Percentiles rank a stretch among this genome's conserved stretches.
Evolutionary conservation across 2,113 vertebrate genomes (phyloP).

Genomic region (Copsychus sechellarum): DNA sequence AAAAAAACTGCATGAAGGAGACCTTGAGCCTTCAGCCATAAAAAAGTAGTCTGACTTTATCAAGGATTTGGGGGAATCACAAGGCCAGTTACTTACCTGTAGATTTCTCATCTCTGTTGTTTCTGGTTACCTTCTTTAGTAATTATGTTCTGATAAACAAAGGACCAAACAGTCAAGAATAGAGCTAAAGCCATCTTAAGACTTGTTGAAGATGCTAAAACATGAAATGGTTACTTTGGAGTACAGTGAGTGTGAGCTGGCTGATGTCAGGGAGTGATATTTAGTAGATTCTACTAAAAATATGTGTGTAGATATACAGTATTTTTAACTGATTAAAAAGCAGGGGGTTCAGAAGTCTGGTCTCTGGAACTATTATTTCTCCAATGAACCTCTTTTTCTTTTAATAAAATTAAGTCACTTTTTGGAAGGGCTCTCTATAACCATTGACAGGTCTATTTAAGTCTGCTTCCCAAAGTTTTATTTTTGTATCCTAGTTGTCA

Average conservation of each 20-base stretch:
- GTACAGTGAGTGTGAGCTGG: neutral
- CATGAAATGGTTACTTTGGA: neutral
- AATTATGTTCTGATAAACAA: neutral
- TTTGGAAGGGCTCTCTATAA: neutral
- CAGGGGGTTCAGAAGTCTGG: neutral
- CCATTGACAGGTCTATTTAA: slow-evolving; percentile 19
- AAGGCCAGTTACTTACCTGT: neutral
- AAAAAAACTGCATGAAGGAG: neutral
- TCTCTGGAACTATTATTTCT: neutral
- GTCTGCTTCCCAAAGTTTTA: neutral
- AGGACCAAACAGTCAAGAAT: neutral
- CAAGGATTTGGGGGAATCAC: neutral
- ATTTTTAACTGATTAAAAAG: neutral
- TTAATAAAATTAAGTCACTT: slow-evolving; percentile 11
- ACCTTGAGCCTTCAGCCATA: neutral
- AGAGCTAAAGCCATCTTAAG: neutral
- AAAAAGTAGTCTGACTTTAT: neutral
- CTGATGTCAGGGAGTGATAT: neutral
- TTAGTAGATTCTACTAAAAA: neutral
- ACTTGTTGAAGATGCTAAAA: neutral
- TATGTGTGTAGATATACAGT: neutral
- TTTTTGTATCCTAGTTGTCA: neutral
- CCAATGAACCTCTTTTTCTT: neutral
- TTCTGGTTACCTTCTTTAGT: neutral
- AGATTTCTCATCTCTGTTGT: neutral